Base-by-base conservation (phyloP, 2,888 invertebrate genomes). In the Heterodera filipjevi region DNA sequence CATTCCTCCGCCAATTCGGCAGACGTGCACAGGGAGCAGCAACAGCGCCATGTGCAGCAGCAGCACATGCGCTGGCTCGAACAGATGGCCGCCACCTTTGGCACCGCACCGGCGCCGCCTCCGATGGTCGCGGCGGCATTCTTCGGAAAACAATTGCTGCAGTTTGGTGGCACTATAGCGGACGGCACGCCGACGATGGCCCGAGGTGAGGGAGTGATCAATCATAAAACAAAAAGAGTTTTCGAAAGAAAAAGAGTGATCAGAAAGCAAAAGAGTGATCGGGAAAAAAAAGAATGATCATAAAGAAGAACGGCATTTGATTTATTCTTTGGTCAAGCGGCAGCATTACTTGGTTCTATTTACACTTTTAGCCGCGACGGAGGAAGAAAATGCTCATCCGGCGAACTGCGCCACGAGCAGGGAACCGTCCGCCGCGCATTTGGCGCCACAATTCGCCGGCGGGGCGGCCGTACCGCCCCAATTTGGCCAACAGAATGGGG, bases 91-190 rank as follows among this genome's bases (percentile, higher is more conserved):
- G 49, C 19, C 49, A 22, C 49, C 49, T 53, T 53, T 53, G 49
- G 49, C 49, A 22, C 49, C 49, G 49, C 49, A 5, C 78, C 81
- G 27, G 66, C 79, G 32, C 68, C 76, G 32, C 81, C 78, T 35
- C 81, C 83, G 68, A 32, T 77, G 3, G 64, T 73, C 39, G 78
- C 83, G 3, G 79, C 82, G n/a, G 78, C 78, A 16, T 71, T 80
- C 19, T 81, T 80, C 30, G 73, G 75, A 44, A 79, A 80, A 59
- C 80, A 80, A 39, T 44, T 80, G 70, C 49, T 53, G 49, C 14
- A 53, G 14, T 53, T 53, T 53, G 49, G 49, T 39, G 39, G 39
- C 39, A 39, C 39, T 19, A 19, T 19, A 12, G 1, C 49, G 49
- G 49, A 53, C 49, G 49, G 19, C 14, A 22, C 19, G 49, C 16